phyloP scores from a whole-genome alignment of 2,888 invertebrate species.

The Noctua janthe region DNA sequence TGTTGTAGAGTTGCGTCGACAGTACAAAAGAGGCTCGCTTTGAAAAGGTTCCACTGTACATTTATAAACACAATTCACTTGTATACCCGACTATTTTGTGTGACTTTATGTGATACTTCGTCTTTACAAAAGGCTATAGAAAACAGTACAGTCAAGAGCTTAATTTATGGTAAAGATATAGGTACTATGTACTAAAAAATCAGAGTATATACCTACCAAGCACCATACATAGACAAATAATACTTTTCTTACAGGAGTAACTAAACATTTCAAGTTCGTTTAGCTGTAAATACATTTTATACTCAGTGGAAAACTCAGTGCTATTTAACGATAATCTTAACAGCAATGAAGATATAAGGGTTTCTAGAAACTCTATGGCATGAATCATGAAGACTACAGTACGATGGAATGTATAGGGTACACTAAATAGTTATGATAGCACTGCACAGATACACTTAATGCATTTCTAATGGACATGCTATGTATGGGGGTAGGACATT shows the following conservation, averaged over 20 bases:
- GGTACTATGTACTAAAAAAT: slow-evolving; percentile 8
- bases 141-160: slow-evolving; percentile 31
- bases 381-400: slow-evolving; percentile 53
- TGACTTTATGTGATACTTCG: slow-evolving; percentile 16
- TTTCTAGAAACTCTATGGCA: slow-evolving; percentile 50
- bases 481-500: slow-evolving; percentile 63
- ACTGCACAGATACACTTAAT: slow-evolving; percentile 66
- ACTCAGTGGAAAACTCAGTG: slow-evolving; percentile 16
- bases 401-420: slow-evolving; percentile 53
- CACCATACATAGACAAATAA: slow-evolving; percentile 20
- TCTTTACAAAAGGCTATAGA: slow-evolving; percentile 18
- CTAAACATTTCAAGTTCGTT: slow-evolving; percentile 24
- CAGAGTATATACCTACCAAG: slow-evolving; percentile 41
- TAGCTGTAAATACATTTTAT: slow-evolving; percentile 16
- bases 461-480: slow-evolving; percentile 74
- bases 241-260: slow-evolving; percentile 13
- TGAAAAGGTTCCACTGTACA: slow-evolving; percentile 50
- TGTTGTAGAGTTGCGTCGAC: slow-evolving; percentile 33
- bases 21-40: slow-evolving; percentile 49
- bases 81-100: slow-evolving; percentile 16
- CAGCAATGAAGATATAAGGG: slow-evolving; percentile 39
- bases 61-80: slow-evolving; percentile 36
- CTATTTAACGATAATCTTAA: slow-evolving; percentile 5
- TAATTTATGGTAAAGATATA: slow-evolving; percentile 34
- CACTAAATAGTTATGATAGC: slow-evolving; percentile 44